phyloP scores from a whole-genome alignment of 2,888 invertebrate genomes.

The Watsonalla cultraria region DNA sequence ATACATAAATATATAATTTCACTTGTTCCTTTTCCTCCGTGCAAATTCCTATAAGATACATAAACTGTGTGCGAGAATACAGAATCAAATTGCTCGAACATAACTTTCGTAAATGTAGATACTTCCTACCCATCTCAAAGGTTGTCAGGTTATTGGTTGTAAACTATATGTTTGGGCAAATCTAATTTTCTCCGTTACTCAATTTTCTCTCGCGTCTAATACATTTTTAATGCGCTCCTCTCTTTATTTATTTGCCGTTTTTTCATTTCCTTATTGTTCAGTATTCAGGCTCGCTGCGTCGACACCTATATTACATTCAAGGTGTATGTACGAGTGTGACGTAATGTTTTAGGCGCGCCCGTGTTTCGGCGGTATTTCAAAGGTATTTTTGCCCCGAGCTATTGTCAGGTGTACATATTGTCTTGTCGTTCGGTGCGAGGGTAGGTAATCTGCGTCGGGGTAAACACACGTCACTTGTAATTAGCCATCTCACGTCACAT shows the following conservation, averaged over 20 bases:
- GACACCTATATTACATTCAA: not conserved
- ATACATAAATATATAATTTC: not conserved
- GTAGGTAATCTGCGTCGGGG: slow-evolving; percentile 42
- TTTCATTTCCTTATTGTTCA: slow-evolving; percentile 2
- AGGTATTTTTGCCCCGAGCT: slow-evolving; percentile 11
- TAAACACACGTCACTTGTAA: slow-evolving; percentile 46
- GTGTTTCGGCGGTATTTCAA: slow-evolving; percentile 11
- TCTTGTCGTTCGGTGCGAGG: slow-evolving; percentile 26
- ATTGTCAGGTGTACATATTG: slow-evolving; percentile 25
- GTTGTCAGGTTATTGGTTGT: slow-evolving; percentile 1
- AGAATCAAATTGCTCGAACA: not conserved
- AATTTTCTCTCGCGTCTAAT: not conserved
- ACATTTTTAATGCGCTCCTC: not conserved
- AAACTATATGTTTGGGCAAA: not conserved
- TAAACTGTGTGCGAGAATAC: not conserved
- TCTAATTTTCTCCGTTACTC: not conserved
- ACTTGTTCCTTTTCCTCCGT: not conserved
- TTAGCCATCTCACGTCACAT: slow-evolving; percentile 43
- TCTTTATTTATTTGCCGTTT: not conserved
- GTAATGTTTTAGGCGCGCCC: slow-evolving; percentile 2
- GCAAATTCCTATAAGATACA: not conserved
- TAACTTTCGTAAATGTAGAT: not conserved
- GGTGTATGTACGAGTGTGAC: not conserved
- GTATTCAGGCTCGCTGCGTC: slow-evolving; percentile 1
- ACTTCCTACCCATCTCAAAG: slow-evolving; percentile 1